Base-by-base conservation (phyloP, 2,888 invertebrate genomes). In the Icerya purchasi region DNA sequence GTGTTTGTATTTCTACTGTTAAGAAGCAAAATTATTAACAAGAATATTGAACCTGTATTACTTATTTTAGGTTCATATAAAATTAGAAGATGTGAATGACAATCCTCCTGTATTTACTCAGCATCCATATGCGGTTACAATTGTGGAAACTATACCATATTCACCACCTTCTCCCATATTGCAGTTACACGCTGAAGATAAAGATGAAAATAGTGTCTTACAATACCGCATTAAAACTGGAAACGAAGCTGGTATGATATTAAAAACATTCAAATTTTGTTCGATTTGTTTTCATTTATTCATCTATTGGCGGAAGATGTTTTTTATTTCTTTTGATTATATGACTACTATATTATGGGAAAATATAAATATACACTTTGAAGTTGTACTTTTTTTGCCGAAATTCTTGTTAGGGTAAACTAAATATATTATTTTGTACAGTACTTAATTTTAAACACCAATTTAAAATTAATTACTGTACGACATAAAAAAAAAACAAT, bases 61-160 rank as follows among this genome's bases (percentile, higher is more conserved):
- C n/a, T n/a, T n/a, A n/a, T n/a, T 59, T 0, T 67, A 82, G 82
- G 74, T 89, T 1, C 78, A 83, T 67, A 79, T 90, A 53, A 82
- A 81, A 70, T 76, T 92, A 10, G 69, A 78, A 23, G 92, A 93
- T 70, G 79, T 86, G n/a, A 92, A 93, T 71, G 92, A 93, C 71
- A 89, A 92, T 72, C 73, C 82, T 0, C 93, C 93, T 0, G 73
- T 80, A 53, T 93, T 94, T 71, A 79, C 78, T 0, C 83, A 84
- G 65, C 78, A 79, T 54, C 78, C 78, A 8, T 92, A 90, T 71
- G 79, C 81, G 65, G 82, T 84, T 1, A 84, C 82, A 0, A 84
- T 92, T 18, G 84, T 86, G 0, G 91, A 92, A 70, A 90, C 88
- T 70, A 76, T 86, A 0, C 80, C 84, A 14, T 71, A 86, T 20